phyloP scores from a whole-genome alignment of 2,888 invertebrate species.

The Formica aserva region DNA sequence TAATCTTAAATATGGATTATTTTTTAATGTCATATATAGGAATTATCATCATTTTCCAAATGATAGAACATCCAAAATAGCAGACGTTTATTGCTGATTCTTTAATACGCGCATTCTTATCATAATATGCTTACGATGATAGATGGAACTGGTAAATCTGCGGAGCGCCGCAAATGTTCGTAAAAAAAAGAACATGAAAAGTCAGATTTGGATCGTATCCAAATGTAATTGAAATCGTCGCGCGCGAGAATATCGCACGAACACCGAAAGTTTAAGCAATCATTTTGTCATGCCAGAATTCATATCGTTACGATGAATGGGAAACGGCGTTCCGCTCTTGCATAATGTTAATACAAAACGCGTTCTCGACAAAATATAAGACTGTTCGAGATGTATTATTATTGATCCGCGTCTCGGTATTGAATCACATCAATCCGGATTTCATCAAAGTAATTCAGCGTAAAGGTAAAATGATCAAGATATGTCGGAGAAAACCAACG shows the following conservation, averaged over 20 bases:
- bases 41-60: not conserved
- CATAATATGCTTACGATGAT: not conserved
- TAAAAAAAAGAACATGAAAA: not conserved
- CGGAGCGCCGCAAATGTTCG: not conserved
- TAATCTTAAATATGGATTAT: not conserved
- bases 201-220: slow-evolving; percentile 20
- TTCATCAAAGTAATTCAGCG: not conserved
- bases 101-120: not conserved
- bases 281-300: slow-evolving; percentile 43
- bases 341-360: not conserved
- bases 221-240: slow-evolving; percentile 31
- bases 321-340: slow-evolving; percentile 46
- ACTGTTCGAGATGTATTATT: slow-evolving; percentile 3
- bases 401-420: not conserved
- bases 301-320: slow-evolving; percentile 55
- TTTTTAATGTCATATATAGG: not conserved
- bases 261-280: slow-evolving; percentile 36
- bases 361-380: slow-evolving; percentile 1
- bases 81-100: not conserved
- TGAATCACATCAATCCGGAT: not conserved
- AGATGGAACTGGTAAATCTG: not conserved
- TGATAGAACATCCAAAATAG: not conserved
- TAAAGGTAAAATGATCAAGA: slow-evolving; percentile 2
- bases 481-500: not conserved
- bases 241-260: slow-evolving; percentile 50